Evolutionary conservation across 2,113 vertebrate species (phyloP).

Genomic region (Albula glossodonta): DNA sequence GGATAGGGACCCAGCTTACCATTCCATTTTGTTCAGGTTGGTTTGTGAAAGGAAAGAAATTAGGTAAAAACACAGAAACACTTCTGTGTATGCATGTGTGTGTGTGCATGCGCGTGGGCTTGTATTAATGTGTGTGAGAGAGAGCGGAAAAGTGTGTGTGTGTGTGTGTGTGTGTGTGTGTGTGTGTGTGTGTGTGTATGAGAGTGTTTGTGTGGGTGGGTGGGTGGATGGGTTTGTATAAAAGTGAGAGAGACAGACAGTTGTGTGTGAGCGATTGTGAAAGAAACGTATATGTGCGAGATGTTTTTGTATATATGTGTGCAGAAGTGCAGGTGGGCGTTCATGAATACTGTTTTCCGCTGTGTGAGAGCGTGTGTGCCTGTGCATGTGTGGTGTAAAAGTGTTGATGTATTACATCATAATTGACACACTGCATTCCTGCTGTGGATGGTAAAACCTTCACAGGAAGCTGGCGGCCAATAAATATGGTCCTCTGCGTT

Average conservation of each 20-base stretch:
- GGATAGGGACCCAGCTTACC: no score
- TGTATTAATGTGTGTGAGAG: no score
- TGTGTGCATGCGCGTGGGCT: background rate
- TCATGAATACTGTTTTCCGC: no score
- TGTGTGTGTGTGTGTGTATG: slow-evolving; percentile 16
- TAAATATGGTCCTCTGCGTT: background rate
- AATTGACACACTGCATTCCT: background rate
- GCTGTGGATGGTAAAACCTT: background rate
- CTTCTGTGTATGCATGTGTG: no score
- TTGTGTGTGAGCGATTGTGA: no score
- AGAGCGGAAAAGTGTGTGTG: background rate
- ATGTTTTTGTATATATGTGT: no score
- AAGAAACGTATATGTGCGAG: no score
- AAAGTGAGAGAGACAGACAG: no score
- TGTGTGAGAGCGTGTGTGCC: no score
- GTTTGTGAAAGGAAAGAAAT: background rate
- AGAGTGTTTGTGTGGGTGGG: background rate
- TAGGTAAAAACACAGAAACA: background rate
- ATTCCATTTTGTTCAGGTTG: background rate
- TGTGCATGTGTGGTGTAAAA: background rate
- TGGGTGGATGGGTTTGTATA: no score
- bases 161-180: slow-evolving; percentile 15
- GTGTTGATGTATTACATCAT: background rate
- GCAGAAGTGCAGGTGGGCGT: no score
- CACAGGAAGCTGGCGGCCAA: background rate